These are phyloP conservation scores for Ennomos quercinarius DNA, from an alignment of 2,888 invertebrate species.

Conservation along the genomic window DNA sequence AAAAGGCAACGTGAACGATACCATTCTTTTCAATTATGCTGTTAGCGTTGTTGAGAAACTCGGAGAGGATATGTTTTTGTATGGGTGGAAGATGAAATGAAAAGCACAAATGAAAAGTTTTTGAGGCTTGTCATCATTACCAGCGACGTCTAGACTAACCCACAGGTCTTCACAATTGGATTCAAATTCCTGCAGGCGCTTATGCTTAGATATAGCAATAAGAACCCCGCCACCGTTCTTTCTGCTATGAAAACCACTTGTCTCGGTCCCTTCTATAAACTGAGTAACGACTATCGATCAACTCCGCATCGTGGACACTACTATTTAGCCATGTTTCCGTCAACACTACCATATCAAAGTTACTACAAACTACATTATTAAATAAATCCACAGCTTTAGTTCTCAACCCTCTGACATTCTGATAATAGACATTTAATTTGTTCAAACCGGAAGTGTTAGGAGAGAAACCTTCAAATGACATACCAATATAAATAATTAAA, in stretches of 20 bases:
- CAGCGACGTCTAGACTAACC: background rate
- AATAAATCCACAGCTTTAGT: constrained; percentile 31
- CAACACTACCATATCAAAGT: constrained; percentile 1
- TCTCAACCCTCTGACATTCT: constrained; percentile 33
- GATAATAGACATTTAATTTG: constrained; percentile 26
- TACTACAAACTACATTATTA: constrained; percentile 22
- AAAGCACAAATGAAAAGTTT: constrained; percentile 4
- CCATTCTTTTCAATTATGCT: constrained; percentile 2
- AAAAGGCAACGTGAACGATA: background rate
- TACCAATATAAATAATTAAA: background rate
- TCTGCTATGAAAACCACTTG: constrained; percentile 3
- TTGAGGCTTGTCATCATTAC: too few species aligned
- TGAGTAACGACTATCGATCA: constrained; percentile 35
- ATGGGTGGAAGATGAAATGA: constrained; percentile 29
- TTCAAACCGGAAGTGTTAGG: background rate
- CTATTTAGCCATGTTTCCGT: too few species aligned
- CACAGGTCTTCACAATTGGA: constrained; percentile 26
- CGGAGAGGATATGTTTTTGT: constrained; percentile 4
- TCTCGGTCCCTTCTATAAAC: constrained; percentile 37
- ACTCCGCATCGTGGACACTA: constrained; percentile 15
- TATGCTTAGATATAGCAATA: constrained; percentile 15
- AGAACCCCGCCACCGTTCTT: constrained; percentile 19
- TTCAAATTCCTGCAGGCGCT: constrained; percentile 15
- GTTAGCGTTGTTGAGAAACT: constrained; percentile 9
- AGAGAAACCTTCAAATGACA: background rate